Base-by-base conservation (phyloP, 2,888 invertebrate species). In the Epistrophe eligans region DNA sequence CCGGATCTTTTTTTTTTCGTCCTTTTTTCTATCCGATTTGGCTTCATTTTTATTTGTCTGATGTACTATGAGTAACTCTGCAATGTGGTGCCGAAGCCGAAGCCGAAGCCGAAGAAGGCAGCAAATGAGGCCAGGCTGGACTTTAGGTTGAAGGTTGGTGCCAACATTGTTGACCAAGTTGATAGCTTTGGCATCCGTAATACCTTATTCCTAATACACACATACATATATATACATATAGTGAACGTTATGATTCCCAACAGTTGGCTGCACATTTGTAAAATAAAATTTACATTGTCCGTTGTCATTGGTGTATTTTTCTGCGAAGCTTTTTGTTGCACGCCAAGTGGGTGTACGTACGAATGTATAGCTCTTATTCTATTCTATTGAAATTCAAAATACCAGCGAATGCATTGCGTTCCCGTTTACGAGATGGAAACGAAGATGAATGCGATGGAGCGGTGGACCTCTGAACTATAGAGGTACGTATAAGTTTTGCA, bases 141-240 rank as follows among this genome's bases (percentile, higher is more conserved):
- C 67, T 43, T 55, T 45, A 77, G 66, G 72, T 77, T 72, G 81
- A 76, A 76, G 84, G 84, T 76, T 79, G 62, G 64, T 71, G 77
- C 58, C 66, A 77, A 76, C 80, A 81, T 81, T 84, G 81, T 84
- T 84, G 77, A 81, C 84, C 72, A 80, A 84, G 58, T 48, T 77
- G 57, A 52, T 48, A 70, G 28, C 58, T 13, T 19, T 17, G 24
- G 32, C 32, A 32, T 55, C 19, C 45, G 40, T 60, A 19, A 66
- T 64, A 57, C 50, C 38, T 50, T 76, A n/a, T 50, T 35, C 50
- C 19, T n/a, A 24, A 1, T 24, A 24, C 3, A 24, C 3, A 24
- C n/a, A n/a, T n/a, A n/a, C n/a, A n/a, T n/a, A n/a, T n/a, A n/a
- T n/a, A 24, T 24, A 24, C 24, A 58, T 58, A 24, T 58, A 24